Conservation (phyloP, 2,797 vertebrate species). For the Hyperoplus lanceolatus region DNA sequence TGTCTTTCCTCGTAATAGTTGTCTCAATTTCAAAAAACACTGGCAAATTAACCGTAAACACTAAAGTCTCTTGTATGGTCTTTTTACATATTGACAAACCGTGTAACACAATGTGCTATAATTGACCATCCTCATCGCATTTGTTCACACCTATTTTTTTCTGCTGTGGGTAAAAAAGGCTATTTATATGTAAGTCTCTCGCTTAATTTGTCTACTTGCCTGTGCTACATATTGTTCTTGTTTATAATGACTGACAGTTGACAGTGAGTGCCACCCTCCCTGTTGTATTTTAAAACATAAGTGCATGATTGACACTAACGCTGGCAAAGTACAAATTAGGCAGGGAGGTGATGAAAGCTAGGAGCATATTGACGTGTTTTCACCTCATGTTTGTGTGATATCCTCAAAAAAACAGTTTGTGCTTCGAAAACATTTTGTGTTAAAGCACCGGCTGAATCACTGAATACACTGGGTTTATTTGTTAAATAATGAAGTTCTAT, state of each 20-base stretch:
- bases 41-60: background rate
- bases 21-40: background rate
- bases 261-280: slow-evolving; percentile 9
- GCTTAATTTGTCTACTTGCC: slow-evolving; percentile 9
- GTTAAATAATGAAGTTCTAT: slow-evolving; percentile 24
- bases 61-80: too few species aligned
- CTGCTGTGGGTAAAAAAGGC: background rate
- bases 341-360: background rate
- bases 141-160: background rate
- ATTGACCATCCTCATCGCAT: background rate
- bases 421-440: slow-evolving; percentile 25
- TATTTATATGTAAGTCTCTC: slow-evolving; percentile 15
- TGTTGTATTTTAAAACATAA: slow-evolving; percentile 24
- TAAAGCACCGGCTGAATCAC: slow-evolving; percentile 1
- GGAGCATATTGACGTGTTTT: background rate
- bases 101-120: background rate
- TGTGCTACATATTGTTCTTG: background rate
- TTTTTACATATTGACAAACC: background rate
- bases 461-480: slow-evolving; percentile 30
- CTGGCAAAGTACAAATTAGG: too few species aligned
- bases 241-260: slow-evolving; percentile 38
- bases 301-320: slow-evolving; percentile 21
- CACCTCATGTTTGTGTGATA: slow-evolving; percentile 33
- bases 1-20: background rate
- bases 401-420: slow-evolving; percentile 21